phyloP scores from a whole-genome alignment of 2,888 invertebrate genomes.

The Hirtodrosophila confusa region DNA sequence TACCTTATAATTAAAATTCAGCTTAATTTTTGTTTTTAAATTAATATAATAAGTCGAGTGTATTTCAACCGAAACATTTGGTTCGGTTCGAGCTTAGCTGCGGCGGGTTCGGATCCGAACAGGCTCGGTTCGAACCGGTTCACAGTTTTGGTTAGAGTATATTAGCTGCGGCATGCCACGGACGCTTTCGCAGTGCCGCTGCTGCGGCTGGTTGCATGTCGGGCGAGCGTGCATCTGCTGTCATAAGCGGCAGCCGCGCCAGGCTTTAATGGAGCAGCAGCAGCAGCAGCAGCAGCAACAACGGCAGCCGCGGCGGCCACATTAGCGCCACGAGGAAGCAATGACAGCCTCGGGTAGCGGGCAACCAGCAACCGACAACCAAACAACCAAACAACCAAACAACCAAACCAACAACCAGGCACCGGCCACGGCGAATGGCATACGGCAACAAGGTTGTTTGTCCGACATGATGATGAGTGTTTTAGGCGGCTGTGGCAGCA shows the following conservation, averaged over 20 bases:
- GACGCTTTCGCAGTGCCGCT: slow-evolving; percentile 19
- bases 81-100: too few relatives aligned
- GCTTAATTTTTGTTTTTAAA: too few relatives aligned
- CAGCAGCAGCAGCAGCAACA: slow-evolving; percentile 27
- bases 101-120: too few relatives aligned
- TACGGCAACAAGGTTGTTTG: slow-evolving; percentile 77
- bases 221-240: slow-evolving; percentile 69
- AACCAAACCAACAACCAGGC: slow-evolving; percentile 34
- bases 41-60: too few relatives aligned
- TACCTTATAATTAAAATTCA: too few relatives aligned
- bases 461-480: slow-evolving; percentile 79
- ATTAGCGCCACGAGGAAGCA: slow-evolving; percentile 74
- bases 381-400: slow-evolving; percentile 21
- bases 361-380: slow-evolving; percentile 26
- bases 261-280: slow-evolving; percentile 69
- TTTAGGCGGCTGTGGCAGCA: slow-evolving; percentile 67
- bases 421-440: slow-evolving; percentile 52
- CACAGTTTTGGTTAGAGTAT: slow-evolving; percentile 21
- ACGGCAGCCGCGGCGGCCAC: slow-evolving; percentile 56
- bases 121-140: too few relatives aligned
- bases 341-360: slow-evolving; percentile 56
- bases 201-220: slow-evolving; percentile 66
- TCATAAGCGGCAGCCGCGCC: slow-evolving; percentile 70
- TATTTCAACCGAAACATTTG: too few relatives aligned
- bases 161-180: slow-evolving; percentile 10